Evolutionary conservation across 64 coral and sea anemone species (phyloP).

Genomic region (Pocillopora verrucosa): DNA sequence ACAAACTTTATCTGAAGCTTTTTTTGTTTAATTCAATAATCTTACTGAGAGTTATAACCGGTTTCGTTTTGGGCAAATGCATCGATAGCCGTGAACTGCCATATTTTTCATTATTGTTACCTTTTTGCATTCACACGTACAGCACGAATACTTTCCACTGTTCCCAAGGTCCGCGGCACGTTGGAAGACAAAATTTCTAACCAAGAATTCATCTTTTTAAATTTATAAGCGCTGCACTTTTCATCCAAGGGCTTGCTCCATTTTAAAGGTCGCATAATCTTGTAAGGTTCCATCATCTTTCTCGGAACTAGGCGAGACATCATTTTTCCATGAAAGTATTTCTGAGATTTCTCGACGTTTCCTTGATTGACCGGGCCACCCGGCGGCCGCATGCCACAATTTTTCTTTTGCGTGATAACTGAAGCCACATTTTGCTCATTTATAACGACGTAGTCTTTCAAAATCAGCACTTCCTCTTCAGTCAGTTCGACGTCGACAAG

Average conservation of each 20-base stretch:
- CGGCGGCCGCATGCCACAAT: neutral
- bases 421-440: neutral
- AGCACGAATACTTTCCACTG: neutral
- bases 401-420: neutral
- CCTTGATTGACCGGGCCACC: too few species aligned
- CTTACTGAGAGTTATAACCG: too few species aligned
- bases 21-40: too few species aligned
- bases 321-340: slow-evolving; percentile 35
- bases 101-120: neutral
- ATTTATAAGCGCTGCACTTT: neutral
- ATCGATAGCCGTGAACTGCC: neutral
- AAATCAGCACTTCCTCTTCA: neutral
- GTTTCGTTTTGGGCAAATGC: too few species aligned
- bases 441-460: neutral
- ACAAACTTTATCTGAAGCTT: too few species aligned
- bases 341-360: neutral
- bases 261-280: neutral
- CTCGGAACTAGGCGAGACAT: neutral
- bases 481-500: slow-evolving; percentile 32
- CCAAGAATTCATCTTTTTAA: neutral
- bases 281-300: neutral
- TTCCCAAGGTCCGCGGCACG: neutral
- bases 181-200: slow-evolving; percentile 2
- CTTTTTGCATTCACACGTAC: slow-evolving; percentile 4
- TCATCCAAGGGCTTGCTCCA: neutral